Base-by-base conservation (phyloP, 2,888 invertebrate species). In the Aspidiotus rigidus region DNA sequence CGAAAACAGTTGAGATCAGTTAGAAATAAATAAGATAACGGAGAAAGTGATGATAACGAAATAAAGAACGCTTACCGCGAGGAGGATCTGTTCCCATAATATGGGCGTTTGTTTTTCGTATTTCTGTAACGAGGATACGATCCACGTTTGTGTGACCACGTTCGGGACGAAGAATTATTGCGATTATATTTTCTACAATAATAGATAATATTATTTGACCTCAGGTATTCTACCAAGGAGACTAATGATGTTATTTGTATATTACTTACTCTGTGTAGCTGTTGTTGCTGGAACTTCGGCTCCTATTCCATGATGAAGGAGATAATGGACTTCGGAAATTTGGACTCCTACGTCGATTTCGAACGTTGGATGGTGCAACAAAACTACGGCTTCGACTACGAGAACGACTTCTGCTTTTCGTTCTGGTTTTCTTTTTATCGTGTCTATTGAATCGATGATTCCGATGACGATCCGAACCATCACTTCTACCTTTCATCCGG, bases 341-440 rank as follows among this genome's bases (percentile, higher is more conserved):
- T n/a, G 49, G 49, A 49, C 49, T 49, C 17, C 39, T 13, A 7
- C 39, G 59, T 28, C 17, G 28, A 59, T 39, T 10, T 39, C 28
- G 59, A 16, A 13, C 13, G 7, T 59, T 59, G 28, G 59, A 13
- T 17, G 59, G 67, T 3, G 57, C 49, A 60, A 44, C 59, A 28
- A 67, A 67, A 60, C 59, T 60, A 53, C 67, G 57, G 44, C 60
- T 67, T 10, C 40, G 67, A 49, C 67, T 67, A 49, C 59, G 67
- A 59, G 57, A 56, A 7, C 56, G 62, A 42, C 62, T 62, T n/a
- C 42, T 17, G 17, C 62, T 54, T 28, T n/a, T 44, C 17, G 59
- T 42, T 9, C 28, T 49, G 39, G 5, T 39, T 39, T 39, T 42
- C 49, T 67, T 67, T n/a, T 59, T 42, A 28, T 5, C 28, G 60